phyloP scores from a whole-genome alignment of 92 coral and sea anemone genomes.

The Umimayanthus chanpuru region DNA sequence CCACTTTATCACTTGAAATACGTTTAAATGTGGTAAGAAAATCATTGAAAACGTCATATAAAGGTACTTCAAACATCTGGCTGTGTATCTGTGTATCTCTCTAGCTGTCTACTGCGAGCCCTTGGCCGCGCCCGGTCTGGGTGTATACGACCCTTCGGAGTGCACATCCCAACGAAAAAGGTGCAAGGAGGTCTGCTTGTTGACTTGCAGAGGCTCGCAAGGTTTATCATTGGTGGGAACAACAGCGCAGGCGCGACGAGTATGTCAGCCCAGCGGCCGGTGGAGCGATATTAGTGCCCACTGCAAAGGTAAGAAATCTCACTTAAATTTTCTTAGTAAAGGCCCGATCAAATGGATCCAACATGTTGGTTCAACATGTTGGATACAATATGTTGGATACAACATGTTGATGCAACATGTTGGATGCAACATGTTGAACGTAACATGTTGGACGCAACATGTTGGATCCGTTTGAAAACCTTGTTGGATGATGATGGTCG shows the following conservation, averaged over 20 bases:
- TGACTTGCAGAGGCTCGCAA: slow-evolving; percentile 49
- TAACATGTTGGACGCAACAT: too few relatives aligned
- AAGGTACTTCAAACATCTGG: neutral
- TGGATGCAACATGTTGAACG: too few relatives aligned
- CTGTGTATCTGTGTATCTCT: neutral
- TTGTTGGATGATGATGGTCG: too few relatives aligned
- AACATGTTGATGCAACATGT: too few relatives aligned
- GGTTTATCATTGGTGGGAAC: slow-evolving; percentile 62
- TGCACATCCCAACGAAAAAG: slow-evolving; percentile 61
- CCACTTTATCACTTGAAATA: neutral
- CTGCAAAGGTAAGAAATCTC: slow-evolving; percentile 56
- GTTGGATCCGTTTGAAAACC: too few relatives aligned
- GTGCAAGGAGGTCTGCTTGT: slow-evolving; percentile 65
- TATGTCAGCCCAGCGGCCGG: slow-evolving; percentile 60
- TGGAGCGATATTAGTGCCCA: slow-evolving; percentile 61
- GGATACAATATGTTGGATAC: too few relatives aligned
- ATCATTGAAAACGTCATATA: neutral
- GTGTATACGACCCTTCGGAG: slow-evolving; percentile 52
- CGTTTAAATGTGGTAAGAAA: neutral
- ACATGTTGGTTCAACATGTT: too few relatives aligned
- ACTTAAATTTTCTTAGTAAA: too few relatives aligned
- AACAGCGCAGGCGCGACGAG: slow-evolving; percentile 49
- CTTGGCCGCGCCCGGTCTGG: slow-evolving; percentile 56
- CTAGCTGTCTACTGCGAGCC: slow-evolving; percentile 70
- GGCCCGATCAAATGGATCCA: too few relatives aligned